Evolutionary conservation across 1,140 invertebrate genomes (phyloP).

Genomic region (Caenorhabditis tropicalis): DNA sequence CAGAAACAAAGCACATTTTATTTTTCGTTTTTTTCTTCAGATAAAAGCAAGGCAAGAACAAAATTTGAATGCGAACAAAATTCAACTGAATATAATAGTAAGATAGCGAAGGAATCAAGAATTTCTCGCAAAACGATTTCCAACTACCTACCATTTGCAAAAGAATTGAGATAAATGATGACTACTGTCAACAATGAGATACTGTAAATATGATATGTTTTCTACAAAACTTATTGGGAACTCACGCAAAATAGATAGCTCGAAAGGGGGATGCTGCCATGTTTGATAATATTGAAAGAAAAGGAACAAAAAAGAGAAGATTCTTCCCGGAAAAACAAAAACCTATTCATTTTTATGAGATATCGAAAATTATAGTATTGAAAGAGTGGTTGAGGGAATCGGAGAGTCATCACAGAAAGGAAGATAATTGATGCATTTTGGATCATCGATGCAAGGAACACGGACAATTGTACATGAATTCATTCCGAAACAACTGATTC

Average conservation of each 20-base stretch:
- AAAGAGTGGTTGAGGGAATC: not conserved
- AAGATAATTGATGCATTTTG: not conserved
- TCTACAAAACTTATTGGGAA: too few species aligned
- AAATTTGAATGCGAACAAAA: too few species aligned
- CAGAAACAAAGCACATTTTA: too few species aligned
- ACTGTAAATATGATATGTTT: not conserved
- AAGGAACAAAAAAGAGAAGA: not conserved
- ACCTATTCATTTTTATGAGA: not conserved
- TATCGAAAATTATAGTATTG: not conserved
- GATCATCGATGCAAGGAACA: not conserved
- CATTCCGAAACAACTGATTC: constrained; percentile 13
- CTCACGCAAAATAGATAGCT: not conserved
- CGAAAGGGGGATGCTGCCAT: not conserved
- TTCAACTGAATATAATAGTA: too few species aligned
- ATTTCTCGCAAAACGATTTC: too few species aligned
- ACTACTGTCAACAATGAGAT: not conserved
- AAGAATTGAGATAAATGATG: constrained; percentile 4
- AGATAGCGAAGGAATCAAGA: not conserved
- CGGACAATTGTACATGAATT: not conserved
- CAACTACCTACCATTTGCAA: constrained; percentile 21
- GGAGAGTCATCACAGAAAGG: constrained; percentile 19
- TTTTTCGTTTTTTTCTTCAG: too few species aligned
- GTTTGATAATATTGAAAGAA: not conserved
- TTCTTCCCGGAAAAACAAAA: not conserved
- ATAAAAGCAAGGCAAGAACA: too few species aligned